Evolutionary conservation across 2,888 invertebrate genomes (phyloP), one percentile per base, ranked within the genome.

Genomic region (Cloeon dipterum): DNA sequence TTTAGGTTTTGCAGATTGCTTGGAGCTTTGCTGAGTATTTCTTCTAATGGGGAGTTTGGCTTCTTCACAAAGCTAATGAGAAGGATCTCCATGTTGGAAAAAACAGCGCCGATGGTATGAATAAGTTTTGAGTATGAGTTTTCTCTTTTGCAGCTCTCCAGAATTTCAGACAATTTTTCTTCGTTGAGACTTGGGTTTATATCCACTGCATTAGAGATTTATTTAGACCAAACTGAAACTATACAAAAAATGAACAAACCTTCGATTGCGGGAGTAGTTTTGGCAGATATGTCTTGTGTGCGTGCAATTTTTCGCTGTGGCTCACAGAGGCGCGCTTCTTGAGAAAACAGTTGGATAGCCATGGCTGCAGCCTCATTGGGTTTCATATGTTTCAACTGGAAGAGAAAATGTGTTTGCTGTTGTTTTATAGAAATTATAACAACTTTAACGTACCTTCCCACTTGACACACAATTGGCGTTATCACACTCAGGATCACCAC

Each of bases 391-490:
- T 71, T 65, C 39, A 73, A 62, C 74, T 75, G 47, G 8, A 11
- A 18, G 7, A 14, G 16, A 5, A 13, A 7, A 11, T 37, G 16
- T 4, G 11, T 4, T 7, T n/a, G n/a, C n/a, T n/a, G n/a, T n/a
- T n/a, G n/a, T n/a, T n/a, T n/a, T n/a, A n/a, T n/a, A n/a, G n/a
- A n/a, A n/a, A n/a, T n/a, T n/a, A n/a, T n/a, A n/a, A n/a, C n/a
- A n/a, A n/a, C n/a, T n/a, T n/a, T n/a, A n/a, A 46, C 54, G 55
- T 59, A 85, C 82, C 62, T 76, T 71, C 49, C 81, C 81, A 58
- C 83, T 85, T 14, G 91, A 89, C 45, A 85, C 86, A 63, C 91
- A 91, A 54, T 74, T 68, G 50, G 70, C 68, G 60, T 91, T 91
- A 50, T 70, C 68, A 58, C 91, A 91, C 48, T 68, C 65, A n/a